Evolutionary conservation across 2,797 vertebrate genomes (phyloP), one percentile per base, ranked within the genome.

Genomic region (Sus cebifrons): DNA sequence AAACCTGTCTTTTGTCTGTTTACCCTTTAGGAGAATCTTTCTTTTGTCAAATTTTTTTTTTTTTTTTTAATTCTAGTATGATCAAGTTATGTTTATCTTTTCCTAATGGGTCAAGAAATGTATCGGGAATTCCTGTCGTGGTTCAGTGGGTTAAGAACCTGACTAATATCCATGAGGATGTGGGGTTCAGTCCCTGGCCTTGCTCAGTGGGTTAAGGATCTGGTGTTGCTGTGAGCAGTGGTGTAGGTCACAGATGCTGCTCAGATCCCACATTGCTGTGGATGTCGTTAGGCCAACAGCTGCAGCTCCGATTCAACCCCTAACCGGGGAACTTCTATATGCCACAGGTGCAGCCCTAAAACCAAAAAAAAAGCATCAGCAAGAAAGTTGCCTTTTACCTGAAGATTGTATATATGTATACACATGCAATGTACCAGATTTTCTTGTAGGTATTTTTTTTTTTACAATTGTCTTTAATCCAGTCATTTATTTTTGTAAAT

Each of bases 401-500:
- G 4, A 5, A 86, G 20, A 44, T 62, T 84, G 6, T 70, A 79
- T 1, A 40, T 64, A 75, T 44, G 49, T 67, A 3, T 62, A 36
- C 14, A 56, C 14, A 56, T 67, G 67, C 11, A 27, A 49, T 65
- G 49, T 87, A 18, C 36, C 79, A 71, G 12, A 74, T 89, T 81
- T 85, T 89, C 67, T 81, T 52, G 40, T 52, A 88, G 75, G 9
- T 92, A 27, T 67, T 83, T 94, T n/a, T 65, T 89, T 92, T 67
- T 86, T 62, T 77, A 81, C 7, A 49, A 4, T 36, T 86, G 25
- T 82, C 64, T 78, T 82, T 68, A 78, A 91, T 32, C 20, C 20
- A 81, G 17, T 3, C 15, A 6, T 67, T 92, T 82, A 25, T 49
- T 84, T 91, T 83, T 83, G 14, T 73, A 60, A 32, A 32, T 79